phyloP scores from a whole-genome alignment of 1,140 invertebrate genomes.

The Orussus abietinus region DNA sequence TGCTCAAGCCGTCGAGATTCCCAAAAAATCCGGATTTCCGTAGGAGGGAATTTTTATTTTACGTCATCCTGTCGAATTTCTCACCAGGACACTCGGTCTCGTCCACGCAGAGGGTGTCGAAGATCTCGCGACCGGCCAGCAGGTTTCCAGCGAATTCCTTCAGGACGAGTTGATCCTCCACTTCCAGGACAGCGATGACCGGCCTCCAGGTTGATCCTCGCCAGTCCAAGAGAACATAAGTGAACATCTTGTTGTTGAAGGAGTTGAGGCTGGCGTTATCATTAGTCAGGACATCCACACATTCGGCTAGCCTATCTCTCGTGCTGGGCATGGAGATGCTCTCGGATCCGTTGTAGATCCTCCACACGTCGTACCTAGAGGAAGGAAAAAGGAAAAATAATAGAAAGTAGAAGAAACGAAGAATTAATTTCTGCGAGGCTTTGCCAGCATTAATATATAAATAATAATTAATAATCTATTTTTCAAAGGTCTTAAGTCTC shows the following conservation, averaged over 20 bases:
- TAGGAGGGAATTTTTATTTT: too few relatives aligned
- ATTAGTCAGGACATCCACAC: slow-evolving; percentile 36
- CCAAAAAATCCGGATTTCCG: too few relatives aligned
- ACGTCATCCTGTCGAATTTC: slow-evolving; percentile 13
- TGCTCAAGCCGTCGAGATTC: neutral
- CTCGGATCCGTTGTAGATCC: slow-evolving; percentile 40
- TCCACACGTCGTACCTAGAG: slow-evolving; percentile 39
- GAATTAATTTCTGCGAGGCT: neutral
- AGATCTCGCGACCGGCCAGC: slow-evolving; percentile 31
- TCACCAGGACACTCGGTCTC: slow-evolving; percentile 33
- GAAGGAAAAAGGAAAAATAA: slow-evolving; percentile 4
- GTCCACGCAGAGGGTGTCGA: slow-evolving; percentile 36
- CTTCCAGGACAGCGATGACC: slow-evolving; percentile 38
- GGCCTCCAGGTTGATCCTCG: slow-evolving; percentile 34
- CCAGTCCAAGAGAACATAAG: slow-evolving; percentile 40
- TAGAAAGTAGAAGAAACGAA: neutral
- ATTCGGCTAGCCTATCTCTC: slow-evolving; percentile 41
- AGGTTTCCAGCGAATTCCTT: slow-evolving; percentile 33
- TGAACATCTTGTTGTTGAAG: slow-evolving; percentile 48
- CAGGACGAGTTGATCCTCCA: slow-evolving; percentile 28
- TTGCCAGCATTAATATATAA: neutral
- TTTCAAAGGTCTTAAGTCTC: slow-evolving; percentile 1
- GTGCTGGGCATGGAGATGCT: slow-evolving; percentile 31
- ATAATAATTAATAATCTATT: slow-evolving; percentile 2
- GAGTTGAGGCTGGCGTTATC: slow-evolving; percentile 43